Evolutionary conservation across 2,113 vertebrate species (phyloP).

Genomic region (Cephalopterus ornatus): DNA sequence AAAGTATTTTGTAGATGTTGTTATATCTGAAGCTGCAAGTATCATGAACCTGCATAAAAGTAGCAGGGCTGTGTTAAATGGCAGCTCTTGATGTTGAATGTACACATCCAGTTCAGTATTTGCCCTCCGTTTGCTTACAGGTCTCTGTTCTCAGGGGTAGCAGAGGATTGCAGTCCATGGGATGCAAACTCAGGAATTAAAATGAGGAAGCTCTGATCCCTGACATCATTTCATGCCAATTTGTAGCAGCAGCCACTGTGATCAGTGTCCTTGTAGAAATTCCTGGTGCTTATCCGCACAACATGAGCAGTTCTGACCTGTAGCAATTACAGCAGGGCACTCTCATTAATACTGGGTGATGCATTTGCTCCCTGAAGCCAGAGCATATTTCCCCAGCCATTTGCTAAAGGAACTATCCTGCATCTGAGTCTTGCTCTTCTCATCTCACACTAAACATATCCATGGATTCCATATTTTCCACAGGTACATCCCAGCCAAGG

Average conservation of each 20-base stretch:
- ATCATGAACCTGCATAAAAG: not conserved
- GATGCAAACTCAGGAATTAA: not conserved
- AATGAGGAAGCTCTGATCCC: not conserved
- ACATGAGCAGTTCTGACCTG: not conserved
- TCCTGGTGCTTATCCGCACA: not conserved
- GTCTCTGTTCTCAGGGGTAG: not conserved
- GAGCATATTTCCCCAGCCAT: not conserved
- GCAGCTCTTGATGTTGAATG: not conserved
- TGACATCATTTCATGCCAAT: not conserved
- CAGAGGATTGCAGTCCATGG: not conserved
- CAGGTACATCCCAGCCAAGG: not conserved
- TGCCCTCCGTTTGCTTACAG: not conserved
- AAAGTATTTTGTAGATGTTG: not conserved
- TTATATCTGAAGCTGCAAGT: not conserved
- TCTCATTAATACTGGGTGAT: not conserved
- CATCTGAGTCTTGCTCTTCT: not conserved
- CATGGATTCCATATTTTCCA: not conserved
- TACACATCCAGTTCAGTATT: not conserved
- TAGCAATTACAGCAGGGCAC: not conserved
- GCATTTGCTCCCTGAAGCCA: not conserved
- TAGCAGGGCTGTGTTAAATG: not conserved
- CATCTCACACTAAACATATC: not conserved
- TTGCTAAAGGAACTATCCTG: not conserved
- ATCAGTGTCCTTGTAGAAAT: not conserved
- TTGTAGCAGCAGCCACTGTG: not conserved